Percentiles rank a stretch among this genome's conserved stretches.
phyloP scores from a whole-genome alignment of 2,797 vertebrate genomes.

The Sciurus vulgaris region DNA sequence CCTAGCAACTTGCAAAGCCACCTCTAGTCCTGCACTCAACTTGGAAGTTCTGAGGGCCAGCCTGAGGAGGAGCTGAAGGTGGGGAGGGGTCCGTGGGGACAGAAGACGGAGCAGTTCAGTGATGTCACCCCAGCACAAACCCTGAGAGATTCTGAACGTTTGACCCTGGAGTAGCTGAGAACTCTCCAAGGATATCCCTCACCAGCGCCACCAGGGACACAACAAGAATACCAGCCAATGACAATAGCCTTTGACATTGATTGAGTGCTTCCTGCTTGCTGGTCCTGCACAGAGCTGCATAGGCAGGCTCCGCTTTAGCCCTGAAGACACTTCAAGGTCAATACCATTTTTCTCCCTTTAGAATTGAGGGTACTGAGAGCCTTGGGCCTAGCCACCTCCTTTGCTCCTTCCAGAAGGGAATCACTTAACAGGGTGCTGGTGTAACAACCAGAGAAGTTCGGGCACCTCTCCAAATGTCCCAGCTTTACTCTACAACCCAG shows the following conservation, averaged over 20 bases:
- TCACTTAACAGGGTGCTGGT: not conserved
- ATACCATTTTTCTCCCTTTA: not conserved
- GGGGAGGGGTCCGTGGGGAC: not conserved
- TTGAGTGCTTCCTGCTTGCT: not conserved
- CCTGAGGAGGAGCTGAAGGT: not conserved
- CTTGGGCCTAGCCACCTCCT: not conserved
- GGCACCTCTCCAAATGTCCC: slow-evolving; percentile 15
- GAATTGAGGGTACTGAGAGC: not conserved
- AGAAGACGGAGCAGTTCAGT: not conserved
- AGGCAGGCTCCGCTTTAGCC: not conserved
- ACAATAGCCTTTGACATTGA: not conserved
- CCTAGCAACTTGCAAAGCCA: not conserved
- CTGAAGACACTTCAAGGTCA: not conserved
- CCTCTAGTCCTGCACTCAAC: not conserved
- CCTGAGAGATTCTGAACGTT: not conserved
- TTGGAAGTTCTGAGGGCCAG: not conserved
- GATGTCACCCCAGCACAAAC: not conserved
- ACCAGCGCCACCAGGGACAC: too few species aligned
- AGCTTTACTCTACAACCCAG: slow-evolving; percentile 10
- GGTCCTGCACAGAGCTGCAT: not conserved
- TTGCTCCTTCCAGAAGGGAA: not conserved
- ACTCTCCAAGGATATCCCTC: not conserved
- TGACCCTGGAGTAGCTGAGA: not conserved
- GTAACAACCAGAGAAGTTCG: slow-evolving; percentile 23
- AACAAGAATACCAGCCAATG: not conserved